phyloP scores from a whole-genome alignment of 1,140 invertebrate species.

The Trichonephila inaurata region DNA sequence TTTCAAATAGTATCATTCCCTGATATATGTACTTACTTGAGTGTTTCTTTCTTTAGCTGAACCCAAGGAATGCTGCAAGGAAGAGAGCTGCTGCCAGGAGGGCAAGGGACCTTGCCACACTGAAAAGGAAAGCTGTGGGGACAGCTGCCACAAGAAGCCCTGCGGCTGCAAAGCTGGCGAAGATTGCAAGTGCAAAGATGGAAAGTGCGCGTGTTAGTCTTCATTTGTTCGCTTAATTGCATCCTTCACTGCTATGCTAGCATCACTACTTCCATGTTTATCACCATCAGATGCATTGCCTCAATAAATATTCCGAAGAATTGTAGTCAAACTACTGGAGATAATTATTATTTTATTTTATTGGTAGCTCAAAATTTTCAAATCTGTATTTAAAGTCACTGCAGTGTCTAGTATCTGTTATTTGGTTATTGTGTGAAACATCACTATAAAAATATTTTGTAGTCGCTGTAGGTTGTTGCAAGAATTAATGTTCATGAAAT shows the following conservation, averaged over 20 bases:
- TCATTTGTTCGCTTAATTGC: not conserved
- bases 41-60: constrained; percentile 63
- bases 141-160: constrained; percentile 54
- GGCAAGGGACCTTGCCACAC: constrained; percentile 63
- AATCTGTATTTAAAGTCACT: not conserved
- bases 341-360: too few relatives aligned
- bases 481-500: not conserved
- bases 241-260: constrained; percentile 33
- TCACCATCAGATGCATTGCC: constrained; percentile 17
- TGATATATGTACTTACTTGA: not conserved
- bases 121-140: constrained; percentile 2
- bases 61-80: constrained; percentile 57
- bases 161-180: constrained; percentile 63
- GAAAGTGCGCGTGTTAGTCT: constrained; percentile 60
- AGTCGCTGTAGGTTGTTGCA: not conserved
- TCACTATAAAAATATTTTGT: not conserved
- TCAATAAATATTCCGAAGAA: not conserved
- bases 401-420: not conserved
- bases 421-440: constrained; percentile 5
- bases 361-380: not conserved
- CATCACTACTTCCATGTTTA: not conserved
- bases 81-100: constrained; percentile 41
- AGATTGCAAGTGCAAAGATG: constrained; percentile 65
- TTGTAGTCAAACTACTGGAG: too few relatives aligned
- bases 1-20: not conserved